Evolutionary conservation across 1,140 invertebrate genomes (phyloP).

Genomic region (Holcopasites calliopsidis): DNA sequence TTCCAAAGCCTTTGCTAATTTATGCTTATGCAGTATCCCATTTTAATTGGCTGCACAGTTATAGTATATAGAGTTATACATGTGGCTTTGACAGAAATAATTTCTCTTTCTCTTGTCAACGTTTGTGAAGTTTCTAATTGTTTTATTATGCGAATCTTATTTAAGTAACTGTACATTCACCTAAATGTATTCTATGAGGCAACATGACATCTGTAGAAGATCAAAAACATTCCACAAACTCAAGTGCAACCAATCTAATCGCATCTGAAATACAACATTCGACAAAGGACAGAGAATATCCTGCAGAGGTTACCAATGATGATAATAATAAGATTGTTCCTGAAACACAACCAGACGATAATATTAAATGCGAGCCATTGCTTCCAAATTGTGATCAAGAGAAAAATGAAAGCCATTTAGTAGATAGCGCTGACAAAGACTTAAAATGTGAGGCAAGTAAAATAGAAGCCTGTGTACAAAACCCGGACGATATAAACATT

Average conservation of each 20-base stretch:
- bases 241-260: background rate
- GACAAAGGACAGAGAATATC: background rate
- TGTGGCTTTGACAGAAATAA: no score
- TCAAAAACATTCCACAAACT: background rate
- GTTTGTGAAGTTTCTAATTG: background rate
- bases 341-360: background rate
- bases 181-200: constrained; percentile 6
- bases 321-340: background rate
- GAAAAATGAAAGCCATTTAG: no score
- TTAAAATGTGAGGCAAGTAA: constrained; percentile 19
- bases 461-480: constrained; percentile 18
- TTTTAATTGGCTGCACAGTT: no score
- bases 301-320: background rate
- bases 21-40: no score
- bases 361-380: background rate
- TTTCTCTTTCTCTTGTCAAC: background rate
- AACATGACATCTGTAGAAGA: constrained; percentile 12
- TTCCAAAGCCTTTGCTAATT: no score
- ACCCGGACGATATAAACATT: background rate
- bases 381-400: constrained; percentile 19
- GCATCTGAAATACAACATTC: background rate
- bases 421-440: no score
- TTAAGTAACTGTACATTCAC: background rate
- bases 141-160: background rate
- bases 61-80: no score